These are phyloP conservation scores for Poecilus cupreus DNA, from an alignment of 2,888 invertebrate genomes.

Conservation along the genomic window DNA sequence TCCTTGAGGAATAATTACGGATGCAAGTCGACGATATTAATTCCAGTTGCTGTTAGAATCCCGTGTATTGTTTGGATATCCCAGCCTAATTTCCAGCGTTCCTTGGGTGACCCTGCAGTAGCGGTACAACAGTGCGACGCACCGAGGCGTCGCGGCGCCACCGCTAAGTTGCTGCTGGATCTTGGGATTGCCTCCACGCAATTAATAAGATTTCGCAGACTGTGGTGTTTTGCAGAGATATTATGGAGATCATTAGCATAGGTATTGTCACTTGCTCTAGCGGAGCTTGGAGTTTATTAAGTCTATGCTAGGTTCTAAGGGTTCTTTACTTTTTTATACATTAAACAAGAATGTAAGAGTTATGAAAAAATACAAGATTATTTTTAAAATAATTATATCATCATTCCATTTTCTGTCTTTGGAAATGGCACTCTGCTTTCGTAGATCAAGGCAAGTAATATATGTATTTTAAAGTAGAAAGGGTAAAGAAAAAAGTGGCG, in stretches of 20 bases:
- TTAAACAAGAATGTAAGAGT: no score
- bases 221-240: not conserved
- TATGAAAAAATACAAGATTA: no score
- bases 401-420: no score
- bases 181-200: not conserved
- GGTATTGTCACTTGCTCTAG: not conserved
- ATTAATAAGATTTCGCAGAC: not conserved
- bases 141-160: not conserved
- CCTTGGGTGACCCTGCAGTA: not conserved
- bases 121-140: not conserved
- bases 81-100: not conserved
- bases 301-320: no score
- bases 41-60: not conserved
- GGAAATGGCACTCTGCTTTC: no score
- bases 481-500: no score
- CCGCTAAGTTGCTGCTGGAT: not conserved
- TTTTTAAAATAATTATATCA: no score
- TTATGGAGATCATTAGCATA: not conserved
- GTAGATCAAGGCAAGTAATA: no score
- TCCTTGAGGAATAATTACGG: not conserved
- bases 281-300: no score
- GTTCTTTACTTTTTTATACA: no score
- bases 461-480: no score
- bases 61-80: conserved; percentile 28
- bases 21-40: not conserved